Evolutionary conservation across 2,888 invertebrate genomes (phyloP).

Genomic region (Omphaloscelis lunosa): DNA sequence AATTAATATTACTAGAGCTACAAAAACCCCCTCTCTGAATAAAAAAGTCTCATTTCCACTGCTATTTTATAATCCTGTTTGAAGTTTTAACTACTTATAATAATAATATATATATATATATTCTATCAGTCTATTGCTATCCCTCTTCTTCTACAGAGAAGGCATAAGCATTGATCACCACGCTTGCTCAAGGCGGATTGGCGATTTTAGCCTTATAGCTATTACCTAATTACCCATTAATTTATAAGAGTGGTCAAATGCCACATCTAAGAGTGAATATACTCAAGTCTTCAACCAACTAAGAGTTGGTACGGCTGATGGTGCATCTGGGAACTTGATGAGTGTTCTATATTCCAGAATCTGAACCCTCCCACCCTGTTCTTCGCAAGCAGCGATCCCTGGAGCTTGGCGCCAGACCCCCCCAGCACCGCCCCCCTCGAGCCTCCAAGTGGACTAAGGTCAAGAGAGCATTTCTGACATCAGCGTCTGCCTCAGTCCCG

Average conservation of each 20-base stretch:
- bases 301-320: background rate
- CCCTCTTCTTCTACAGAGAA: background rate
- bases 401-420: conserved; percentile 86
- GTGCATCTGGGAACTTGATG: conserved; percentile 45
- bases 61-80: background rate
- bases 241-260: background rate
- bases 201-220: background rate
- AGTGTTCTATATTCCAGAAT: conserved; percentile 76
- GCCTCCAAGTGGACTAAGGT: conserved; percentile 94
- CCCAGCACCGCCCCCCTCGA: conserved; percentile 88
- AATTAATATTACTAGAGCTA: background rate
- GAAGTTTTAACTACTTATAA: background rate
- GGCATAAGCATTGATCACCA: background rate
- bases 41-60: background rate
- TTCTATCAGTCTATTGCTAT: no score
- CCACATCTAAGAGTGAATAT: background rate
- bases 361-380: conserved; percentile 84
- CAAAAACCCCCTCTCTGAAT: background rate
- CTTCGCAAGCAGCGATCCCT: conserved; percentile 88
- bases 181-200: background rate
- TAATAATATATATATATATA: background rate
- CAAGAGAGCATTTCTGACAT: conserved; percentile 93
- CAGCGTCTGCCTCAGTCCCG: conserved; percentile 91
- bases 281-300: background rate
- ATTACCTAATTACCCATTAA: background rate